Percentiles rank a stretch among this genome's conserved stretches.
These are phyloP conservation scores for Pammene fasciana DNA, from an alignment of 2,888 invertebrate species.

Conservation along the genomic window DNA sequence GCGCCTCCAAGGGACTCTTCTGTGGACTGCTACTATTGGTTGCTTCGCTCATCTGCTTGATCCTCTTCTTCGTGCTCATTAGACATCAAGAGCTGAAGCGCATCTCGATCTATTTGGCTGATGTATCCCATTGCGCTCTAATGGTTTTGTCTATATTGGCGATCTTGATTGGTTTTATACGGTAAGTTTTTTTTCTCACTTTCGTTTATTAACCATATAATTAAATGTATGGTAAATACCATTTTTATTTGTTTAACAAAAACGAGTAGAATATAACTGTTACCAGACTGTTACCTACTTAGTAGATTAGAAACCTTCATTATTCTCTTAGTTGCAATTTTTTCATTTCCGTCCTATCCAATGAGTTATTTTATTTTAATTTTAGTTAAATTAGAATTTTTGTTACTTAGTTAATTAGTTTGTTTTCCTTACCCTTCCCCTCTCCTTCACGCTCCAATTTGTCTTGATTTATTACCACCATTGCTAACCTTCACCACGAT, in stretches of 20 bases:
- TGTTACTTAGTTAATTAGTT: constrained; percentile 52
- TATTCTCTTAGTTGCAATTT: constrained; percentile 25
- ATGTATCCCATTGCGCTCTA: constrained; percentile 94
- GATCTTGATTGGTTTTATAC: constrained; percentile 94
- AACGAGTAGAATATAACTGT: neutral
- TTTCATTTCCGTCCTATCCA: constrained; percentile 25
- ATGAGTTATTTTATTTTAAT: constrained; percentile 14
- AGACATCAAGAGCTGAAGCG: constrained; percentile 92
- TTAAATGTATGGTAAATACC: neutral
- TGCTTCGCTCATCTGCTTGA: constrained; percentile 95
- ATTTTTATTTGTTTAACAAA: neutral
- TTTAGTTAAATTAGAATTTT: constrained; percentile 44
- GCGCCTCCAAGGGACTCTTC: constrained; percentile 96
- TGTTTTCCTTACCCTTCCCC: constrained; percentile 47
- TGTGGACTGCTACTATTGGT: constrained; percentile 95
- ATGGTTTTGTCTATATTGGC: constrained; percentile 95
- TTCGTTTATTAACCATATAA: constrained; percentile 1
- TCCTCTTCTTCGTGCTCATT: constrained; percentile 97
- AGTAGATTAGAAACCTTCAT: neutral
- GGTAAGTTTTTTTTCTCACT: constrained; percentile 78
- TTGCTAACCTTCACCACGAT: constrained; percentile 28
- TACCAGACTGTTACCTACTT: neutral
- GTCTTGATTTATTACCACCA: constrained; percentile 4
- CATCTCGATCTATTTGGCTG: constrained; percentile 94
- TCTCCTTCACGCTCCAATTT: constrained; percentile 49